Evolutionary conservation across 2,888 invertebrate species (phyloP), one percentile per base, ranked within the genome.

Genomic region (Sympetrum striolatum): DNA sequence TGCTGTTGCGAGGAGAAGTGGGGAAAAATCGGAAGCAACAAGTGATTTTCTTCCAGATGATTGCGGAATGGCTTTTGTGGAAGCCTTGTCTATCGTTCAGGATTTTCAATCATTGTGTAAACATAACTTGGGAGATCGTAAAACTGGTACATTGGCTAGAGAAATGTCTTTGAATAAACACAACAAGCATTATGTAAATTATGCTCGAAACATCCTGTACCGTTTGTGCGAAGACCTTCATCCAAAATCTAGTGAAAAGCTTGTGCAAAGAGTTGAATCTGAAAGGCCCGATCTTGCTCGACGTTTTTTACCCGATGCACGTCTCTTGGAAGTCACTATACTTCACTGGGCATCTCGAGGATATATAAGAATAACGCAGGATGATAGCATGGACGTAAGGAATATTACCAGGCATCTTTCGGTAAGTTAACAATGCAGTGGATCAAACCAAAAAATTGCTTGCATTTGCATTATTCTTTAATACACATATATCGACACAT

Each of bases 41-140:
- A 37, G 37, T 8, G 37, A 22, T 4, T 86, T 37, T 37, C 64
- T 86, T 37, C 37, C 86, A 14, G 2, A 22, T n/a, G 86, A 86
- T n/a, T 60, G 60, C 12, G 60, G 25, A n/a, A 22, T 22, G n/a
- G 86, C 86, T 22, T 91, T 96, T 0, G 91, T 96, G 0, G 96
- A 96, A 93, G 95, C 95, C 0, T 92, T 96, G 35, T 93, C 94
- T 91, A 94, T 95, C 35, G 94, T 95, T 22, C 93, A 94, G 91
- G 94, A 94, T 91, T 93, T 93, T 53, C 92, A 92, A 90, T 93
- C 94, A 6, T 90, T 95, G 39, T 93, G 93, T 15, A 94, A 94
- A 91, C 91, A 95, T 14, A 94, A 95, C 37, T 93, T 94, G 2
- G 79, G 91, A 4, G 92, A 93, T 91, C 86, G 86, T 4, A 60